Conservation (phyloP, 2,113 vertebrate genomes). For the Zosterops japonicus region DNA sequence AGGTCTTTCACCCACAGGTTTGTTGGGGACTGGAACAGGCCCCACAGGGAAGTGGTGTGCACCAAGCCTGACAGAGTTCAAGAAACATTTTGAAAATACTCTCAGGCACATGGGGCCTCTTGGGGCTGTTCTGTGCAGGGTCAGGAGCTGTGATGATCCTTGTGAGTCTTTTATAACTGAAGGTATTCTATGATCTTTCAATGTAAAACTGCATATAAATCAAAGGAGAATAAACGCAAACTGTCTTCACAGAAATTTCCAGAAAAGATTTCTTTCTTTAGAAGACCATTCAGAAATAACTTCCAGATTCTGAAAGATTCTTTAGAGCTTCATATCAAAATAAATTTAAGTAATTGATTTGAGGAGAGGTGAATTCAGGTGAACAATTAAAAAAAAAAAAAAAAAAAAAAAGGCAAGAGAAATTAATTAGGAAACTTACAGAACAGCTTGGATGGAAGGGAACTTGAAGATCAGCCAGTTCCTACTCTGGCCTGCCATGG, state of each 20-base stretch:
- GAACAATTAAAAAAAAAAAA: background rate
- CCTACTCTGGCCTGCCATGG: background rate
- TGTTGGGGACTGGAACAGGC: fast-evolving
- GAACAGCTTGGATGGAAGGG: background rate
- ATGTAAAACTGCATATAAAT: background rate
- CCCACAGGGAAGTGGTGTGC: no score
- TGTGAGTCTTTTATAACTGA: background rate
- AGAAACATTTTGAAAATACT: background rate
- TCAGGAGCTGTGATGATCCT: background rate
- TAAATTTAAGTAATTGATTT: background rate
- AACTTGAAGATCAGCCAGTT: background rate
- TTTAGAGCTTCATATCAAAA: background rate
- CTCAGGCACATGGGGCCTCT: background rate
- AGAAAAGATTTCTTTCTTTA: background rate
- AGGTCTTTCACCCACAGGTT: background rate
- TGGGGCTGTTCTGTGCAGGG: background rate
- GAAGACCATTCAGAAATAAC: background rate
- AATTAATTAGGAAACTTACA: background rate
- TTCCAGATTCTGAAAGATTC: background rate
- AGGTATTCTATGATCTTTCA: background rate
- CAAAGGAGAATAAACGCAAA: background rate
- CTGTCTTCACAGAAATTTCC: background rate
- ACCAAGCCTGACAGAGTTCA: background rate
- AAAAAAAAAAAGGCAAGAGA: fast-evolving
- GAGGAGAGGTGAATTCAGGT: fast-evolving